A percentile compares a stretch with the other conserved stretches of the same genome.
phyloP scores from a whole-genome alignment of 2,888 invertebrate genomes.

The Corbicula japonica region DNA sequence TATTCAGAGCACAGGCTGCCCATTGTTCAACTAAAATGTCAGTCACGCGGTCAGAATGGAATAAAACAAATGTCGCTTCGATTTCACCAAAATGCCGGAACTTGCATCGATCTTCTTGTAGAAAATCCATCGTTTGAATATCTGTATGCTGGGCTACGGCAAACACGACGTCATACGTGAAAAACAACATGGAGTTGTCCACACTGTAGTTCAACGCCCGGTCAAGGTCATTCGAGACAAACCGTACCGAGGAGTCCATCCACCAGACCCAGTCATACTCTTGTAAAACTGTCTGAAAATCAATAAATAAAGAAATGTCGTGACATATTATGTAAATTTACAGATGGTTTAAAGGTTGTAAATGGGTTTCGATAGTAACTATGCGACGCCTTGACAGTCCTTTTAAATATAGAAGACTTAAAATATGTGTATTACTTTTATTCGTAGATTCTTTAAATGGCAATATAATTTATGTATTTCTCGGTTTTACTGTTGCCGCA shows the following conservation, averaged over 20 bases:
- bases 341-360: too few relatives aligned
- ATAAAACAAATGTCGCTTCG: conserved; percentile 63
- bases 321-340: too few relatives aligned
- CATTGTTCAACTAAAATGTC: conserved; percentile 52
- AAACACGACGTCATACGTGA: conserved; percentile 47
- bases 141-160: conserved; percentile 57
- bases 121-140: conserved; percentile 46
- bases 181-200: conserved; percentile 51
- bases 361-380: too few relatives aligned
- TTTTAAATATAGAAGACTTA: too few relatives aligned
- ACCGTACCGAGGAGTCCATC: conserved; percentile 63
- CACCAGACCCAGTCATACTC: conserved; percentile 65
- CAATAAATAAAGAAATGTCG: too few relatives aligned
- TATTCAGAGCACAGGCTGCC: conserved; percentile 58
- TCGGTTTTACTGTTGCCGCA: too few relatives aligned
- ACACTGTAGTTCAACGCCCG: conserved; percentile 43
- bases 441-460: too few relatives aligned
- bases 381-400: too few relatives aligned
- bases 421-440: too few relatives aligned
- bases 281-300: conserved; percentile 55
- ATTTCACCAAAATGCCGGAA: conserved; percentile 62
- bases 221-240: conserved; percentile 44
- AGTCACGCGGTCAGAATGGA: conserved; percentile 57
- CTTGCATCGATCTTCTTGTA: conserved; percentile 58
- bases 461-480: too few relatives aligned